Evolutionary conservation across 2,113 vertebrate genomes (phyloP), one percentile per base, ranked within the genome.

Genomic region (Oplegnathus fasciatus): DNA sequence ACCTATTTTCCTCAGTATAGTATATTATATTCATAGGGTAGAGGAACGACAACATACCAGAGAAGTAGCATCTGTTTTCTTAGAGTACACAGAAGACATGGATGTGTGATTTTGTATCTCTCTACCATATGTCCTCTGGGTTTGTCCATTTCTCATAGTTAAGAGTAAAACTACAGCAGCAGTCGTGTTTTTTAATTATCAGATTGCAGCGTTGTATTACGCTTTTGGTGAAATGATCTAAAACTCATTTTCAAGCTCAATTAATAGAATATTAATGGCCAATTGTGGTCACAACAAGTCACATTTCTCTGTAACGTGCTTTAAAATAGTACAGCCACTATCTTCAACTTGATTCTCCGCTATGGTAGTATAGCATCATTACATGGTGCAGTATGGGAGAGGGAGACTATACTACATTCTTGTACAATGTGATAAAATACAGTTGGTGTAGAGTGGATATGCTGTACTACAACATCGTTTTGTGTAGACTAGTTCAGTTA

Each of bases 1-100:
- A 37, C 42, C 58, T 46, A 46, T 61, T 70, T 72, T 46, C 67
- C 64, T 44, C 28, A 28, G 55, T 40, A 34, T 48, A n/a, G 42
- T 24, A 2, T 34, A 20, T 30, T 26, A 40, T 78, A 82, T 85
- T 78, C n/a, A 74, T 69, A 54, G 37, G 52, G 14, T 42, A 14
- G 62, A 68, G 50, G 24, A 68, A 34, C 0, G 5, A n/a, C 82
- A 75, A 52, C 37, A 50, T 5, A 64, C 44, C 42, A 60, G 61
- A 73, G 40, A 70, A n/a, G 20, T 3, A 61, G 9, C 52, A 26
- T 34, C 42, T 57, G 28, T 65, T 68, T 40, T 48, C 66, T 26
- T 4, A 1, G 24, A 58, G 54, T 17, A 34, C 7, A 6, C 9
- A 24, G 9, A 55, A 14, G 28, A 50, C 15, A 50, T 17, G 28